Evolutionary conservation across 2,113 vertebrate genomes (phyloP), one percentile per base, ranked within the genome.

Genomic region (Pachypanchax playfairii): DNA sequence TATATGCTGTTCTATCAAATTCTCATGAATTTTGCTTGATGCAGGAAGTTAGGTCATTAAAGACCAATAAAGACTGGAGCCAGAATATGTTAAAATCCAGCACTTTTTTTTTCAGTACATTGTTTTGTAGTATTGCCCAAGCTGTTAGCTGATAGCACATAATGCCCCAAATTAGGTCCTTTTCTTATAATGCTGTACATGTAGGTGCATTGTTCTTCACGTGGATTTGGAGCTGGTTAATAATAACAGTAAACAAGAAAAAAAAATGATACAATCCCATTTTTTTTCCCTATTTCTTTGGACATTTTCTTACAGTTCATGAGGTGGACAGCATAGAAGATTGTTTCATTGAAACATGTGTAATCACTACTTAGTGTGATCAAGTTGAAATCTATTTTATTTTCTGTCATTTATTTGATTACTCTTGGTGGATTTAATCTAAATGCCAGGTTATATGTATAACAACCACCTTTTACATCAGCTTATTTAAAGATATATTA

Each of bases 1-100:
- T 80, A 50, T 42, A 39, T 81, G 68, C 76, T 28, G n/a, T 58
- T 55, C 60, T 44, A 52, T 80, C 70, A 75, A 24, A 63, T 67
- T 82, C 28, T 65, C 63, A 76, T 74, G 59, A 38, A 53, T 69
- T 82, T 65, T 15, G 63, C 67, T 81, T 72, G 66, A 61, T 62
- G 17, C 33, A 56, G 33, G 70, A 67, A 75, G 52, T 65, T 35
- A 69, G 39, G 65, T 49, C 35, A 70, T 31, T 78, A 26, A 75
- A 49, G 39, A 64, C 54, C 33, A 50, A 75, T 69, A 50, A 53
- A 38, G 17, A 24, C 25, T 12, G 46, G 1, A 49, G 35, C 22
- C 57, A 57, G 47, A 68, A 53, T 63, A 53, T 63, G 63, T 33
- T 48, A 25, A 71, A 41, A 21, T 60, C 26, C 18, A 38, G 6